Base-by-base conservation (phyloP, 2,797 vertebrate species). In the Sebastes iracundus region DNA sequence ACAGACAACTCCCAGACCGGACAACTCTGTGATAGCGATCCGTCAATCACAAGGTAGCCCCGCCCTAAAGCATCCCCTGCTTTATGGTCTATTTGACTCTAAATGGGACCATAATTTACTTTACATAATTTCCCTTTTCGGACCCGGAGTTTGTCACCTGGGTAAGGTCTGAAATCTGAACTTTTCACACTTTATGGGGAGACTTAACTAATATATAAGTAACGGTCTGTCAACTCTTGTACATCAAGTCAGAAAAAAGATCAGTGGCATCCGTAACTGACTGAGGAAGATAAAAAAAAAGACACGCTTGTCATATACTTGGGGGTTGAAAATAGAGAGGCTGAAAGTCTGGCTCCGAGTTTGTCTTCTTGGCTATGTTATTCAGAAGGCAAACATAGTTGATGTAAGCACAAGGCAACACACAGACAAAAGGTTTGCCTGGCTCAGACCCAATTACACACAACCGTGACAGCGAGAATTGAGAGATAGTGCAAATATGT, bases 361-460 rank as follows among this genome's bases (percentile, higher is more conserved):
- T 81, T 75, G 66, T 72, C 52, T 58, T 12, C 53, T 81, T 55
- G 73, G 72, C 14, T 22, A 22, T 18, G 70, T 56, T 78, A 64
- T 68, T 87, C 72, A 71, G 59, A 68, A 74, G 68, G 87, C 59
- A 64, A 79, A 81, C 77, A 72, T 3, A 65, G 76, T 82, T 88
- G 88, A 91, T 90, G 89, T 79, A 90, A 93, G 87, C 80, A 75
- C 61, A 38, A 88, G 79, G 88, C 84, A 92, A 88, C 76, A 81
- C 65, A 64, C 76, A 79, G 59, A 87, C 83, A 88, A 91, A 84
- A 81, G 80, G 55, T 77, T 77, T 5, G 32, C 75, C 83, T 87
- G 82, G 72, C 85, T 88, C 76, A 58, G 59, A 68, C 76, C 85
- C 89, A 91, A 85, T 88, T 90, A 88, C 76, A 72, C 77, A 75